Percentiles rank a stretch among this genome's conserved stretches.
These are phyloP conservation scores for Urosaurus nigricauda DNA, from an alignment of 2,797 vertebrate species.

Conservation along the genomic window DNA sequence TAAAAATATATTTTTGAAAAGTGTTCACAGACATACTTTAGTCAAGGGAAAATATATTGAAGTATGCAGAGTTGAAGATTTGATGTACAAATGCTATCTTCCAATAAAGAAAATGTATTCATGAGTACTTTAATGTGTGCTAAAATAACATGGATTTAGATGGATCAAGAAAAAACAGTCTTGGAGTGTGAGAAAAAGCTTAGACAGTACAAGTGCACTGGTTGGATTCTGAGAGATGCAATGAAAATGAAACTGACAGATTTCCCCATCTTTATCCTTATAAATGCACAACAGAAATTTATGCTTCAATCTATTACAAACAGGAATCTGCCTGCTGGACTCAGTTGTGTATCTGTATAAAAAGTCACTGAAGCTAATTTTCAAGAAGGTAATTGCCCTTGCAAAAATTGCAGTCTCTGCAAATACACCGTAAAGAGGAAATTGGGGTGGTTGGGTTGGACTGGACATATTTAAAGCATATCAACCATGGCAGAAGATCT, in stretches of 20 bases:
- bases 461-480: constrained; percentile 42
- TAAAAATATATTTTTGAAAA: no score
- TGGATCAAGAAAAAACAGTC: neutral
- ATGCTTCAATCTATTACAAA: neutral
- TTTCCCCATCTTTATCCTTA: neutral
- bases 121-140: no score
- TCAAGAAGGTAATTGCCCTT: constrained; percentile 27
- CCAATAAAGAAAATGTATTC: no score
- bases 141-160: no score
- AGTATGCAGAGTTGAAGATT: no score
- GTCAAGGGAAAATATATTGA: no score
- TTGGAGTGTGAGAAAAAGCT: neutral
- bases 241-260: neutral
- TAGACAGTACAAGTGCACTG: neutral
- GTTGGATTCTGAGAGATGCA: neutral
- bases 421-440: constrained; percentile 9
- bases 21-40: no score
- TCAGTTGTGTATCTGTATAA: constrained; percentile 13
- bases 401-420: constrained; percentile 28
- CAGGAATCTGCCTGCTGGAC: neutral
- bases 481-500: constrained; percentile 55
- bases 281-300: neutral
- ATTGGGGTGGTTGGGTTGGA: neutral
- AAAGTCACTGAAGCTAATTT: neutral
- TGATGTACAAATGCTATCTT: no score